Conservation (phyloP, 2,113 vertebrate genomes). For the Raja brachyura region DNA sequence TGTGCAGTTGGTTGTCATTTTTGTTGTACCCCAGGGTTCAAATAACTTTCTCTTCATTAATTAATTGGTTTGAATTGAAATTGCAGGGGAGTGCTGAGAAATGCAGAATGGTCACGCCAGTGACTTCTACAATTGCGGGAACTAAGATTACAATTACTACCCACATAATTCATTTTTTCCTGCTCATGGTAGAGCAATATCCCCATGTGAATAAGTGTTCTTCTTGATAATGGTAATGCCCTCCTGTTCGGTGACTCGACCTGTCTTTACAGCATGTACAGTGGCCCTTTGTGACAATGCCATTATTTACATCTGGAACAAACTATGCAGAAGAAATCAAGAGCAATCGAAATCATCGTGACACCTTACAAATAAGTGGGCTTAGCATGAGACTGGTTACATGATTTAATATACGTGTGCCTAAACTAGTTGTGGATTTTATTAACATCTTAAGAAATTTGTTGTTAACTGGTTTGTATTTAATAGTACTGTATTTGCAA, state of each 20-base stretch:
- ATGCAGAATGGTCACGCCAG: neutral
- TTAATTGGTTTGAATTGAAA: neutral
- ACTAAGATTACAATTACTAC: neutral
- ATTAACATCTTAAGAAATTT: neutral
- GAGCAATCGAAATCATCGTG: neutral
- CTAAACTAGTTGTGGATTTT: slow-evolving; percentile 3
- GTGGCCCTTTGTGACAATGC: neutral
- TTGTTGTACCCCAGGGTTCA: neutral
- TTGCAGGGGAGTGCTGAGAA: neutral
- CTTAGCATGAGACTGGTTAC: neutral
- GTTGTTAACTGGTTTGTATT: neutral
- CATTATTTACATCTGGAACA: neutral
- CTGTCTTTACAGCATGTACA: neutral
- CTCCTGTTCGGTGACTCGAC: neutral
- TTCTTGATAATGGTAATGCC: neutral
- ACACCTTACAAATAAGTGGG: neutral
- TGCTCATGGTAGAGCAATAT: neutral
- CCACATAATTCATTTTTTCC: neutral
- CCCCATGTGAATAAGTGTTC: neutral
- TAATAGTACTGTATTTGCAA: neutral
- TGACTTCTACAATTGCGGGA: neutral
- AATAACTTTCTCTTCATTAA: neutral
- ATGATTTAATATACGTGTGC: neutral
- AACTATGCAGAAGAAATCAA: neutral
- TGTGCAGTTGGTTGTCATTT: neutral